Conservation (phyloP, 2,113 vertebrate species). For the Maccullochella peelii region DNA sequence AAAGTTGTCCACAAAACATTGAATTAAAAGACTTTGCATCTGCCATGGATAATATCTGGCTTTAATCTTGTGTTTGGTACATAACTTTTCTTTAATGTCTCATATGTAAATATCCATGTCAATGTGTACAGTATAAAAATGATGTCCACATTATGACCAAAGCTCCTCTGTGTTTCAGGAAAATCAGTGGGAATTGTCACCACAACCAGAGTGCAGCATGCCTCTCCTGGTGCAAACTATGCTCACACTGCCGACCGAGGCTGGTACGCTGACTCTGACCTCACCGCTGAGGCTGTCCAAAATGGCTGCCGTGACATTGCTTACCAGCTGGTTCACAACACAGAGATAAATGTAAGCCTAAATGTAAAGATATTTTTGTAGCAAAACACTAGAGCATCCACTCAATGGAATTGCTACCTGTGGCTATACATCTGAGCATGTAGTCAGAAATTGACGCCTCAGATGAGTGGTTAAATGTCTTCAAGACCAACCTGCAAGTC, state of each 20-base stretch:
- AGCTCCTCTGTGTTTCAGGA: slow-evolving; percentile 66
- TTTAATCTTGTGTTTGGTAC: not conserved
- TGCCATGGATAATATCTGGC: not conserved
- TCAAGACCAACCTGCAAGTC: not conserved
- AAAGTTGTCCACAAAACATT: not conserved
- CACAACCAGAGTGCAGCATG: slow-evolving; percentile 87
- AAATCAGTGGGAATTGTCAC: slow-evolving; percentile 88
- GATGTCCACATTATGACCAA: not conserved
- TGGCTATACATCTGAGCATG: no score
- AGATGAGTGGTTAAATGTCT: not conserved
- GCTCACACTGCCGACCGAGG: slow-evolving; percentile 79
- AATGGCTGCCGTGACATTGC: slow-evolving; percentile 85
- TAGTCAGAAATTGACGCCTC: not conserved
- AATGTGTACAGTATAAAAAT: not conserved
- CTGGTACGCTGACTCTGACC: slow-evolving; percentile 84
- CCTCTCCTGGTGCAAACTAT: slow-evolving; percentile 83
- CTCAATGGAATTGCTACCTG: not conserved
- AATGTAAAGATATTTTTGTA: not conserved
- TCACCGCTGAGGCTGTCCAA: slow-evolving; percentile 52
- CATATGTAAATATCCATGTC: not conserved
- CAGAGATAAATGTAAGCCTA: slow-evolving; percentile 84
- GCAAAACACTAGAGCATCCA: not conserved
- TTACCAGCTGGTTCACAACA: slow-evolving; percentile 84
- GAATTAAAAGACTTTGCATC: not conserved
- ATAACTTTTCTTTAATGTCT: not conserved